These are phyloP conservation scores for Haliclona indistincta DNA, from an alignment of 37 sponge, comb jelly and placozoan species.

Conservation along the genomic window DNA sequence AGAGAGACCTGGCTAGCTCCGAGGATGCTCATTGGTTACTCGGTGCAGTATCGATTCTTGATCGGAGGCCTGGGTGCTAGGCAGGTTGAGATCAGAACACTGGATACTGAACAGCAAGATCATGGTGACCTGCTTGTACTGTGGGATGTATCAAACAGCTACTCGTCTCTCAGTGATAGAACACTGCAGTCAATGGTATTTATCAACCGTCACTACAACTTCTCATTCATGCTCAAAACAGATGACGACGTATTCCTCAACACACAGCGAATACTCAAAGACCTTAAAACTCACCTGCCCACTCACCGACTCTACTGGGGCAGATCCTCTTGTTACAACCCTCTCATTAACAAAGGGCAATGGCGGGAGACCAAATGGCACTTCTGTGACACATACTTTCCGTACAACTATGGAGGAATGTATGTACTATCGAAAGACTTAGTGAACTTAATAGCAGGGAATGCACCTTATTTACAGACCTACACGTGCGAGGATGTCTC, in stretches of 20 bases:
- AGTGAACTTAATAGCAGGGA: conserved; percentile 18
- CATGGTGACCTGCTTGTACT: conserved; percentile 15
- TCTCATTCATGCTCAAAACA: conserved; percentile 48
- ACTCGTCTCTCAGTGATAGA: background rate
- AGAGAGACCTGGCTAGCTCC: conserved; percentile 45
- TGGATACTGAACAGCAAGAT: background rate
- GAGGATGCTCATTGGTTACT: background rate
- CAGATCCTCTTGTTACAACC: conserved; percentile 9
- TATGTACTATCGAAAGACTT: conserved; percentile 49
- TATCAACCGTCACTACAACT: background rate
- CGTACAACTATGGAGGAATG: conserved; percentile 59
- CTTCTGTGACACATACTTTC: conserved; percentile 46
- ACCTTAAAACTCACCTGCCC: background rate
- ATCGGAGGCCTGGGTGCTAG: background rate
- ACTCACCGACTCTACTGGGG: conserved; percentile 58
- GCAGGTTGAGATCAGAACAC: no score
- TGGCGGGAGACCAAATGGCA: conserved; percentile 48
- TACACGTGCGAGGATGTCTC: conserved; percentile 66
- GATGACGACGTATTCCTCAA: conserved; percentile 64
- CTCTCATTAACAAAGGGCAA: background rate
- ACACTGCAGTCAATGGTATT: background rate
- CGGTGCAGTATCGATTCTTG: background rate
- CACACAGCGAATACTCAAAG: background rate
- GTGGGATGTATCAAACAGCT: background rate
- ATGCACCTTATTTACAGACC: conserved; percentile 15